Evolutionary conservation across 2,113 vertebrate genomes (phyloP), one percentile per base, ranked within the genome.

Genomic region (Trachemys scripta): DNA sequence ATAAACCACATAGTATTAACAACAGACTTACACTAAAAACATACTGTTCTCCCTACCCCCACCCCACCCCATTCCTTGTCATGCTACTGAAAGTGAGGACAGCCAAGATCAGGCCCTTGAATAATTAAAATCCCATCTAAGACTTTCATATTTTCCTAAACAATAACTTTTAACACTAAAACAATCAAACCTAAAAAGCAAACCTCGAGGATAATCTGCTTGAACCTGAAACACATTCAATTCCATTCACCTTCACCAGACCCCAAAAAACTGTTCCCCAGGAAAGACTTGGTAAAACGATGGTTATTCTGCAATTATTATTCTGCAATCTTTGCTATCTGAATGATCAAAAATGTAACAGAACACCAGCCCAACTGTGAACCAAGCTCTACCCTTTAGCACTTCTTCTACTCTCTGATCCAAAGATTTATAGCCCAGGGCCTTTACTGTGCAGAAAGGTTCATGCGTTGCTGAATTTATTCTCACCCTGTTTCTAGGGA

Each of bases 401-500:
- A 62, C 11, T 31, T 49, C 81, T 59, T 35, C 22, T 5, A 20
- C 10, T 27, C 31, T 62, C 24, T 29, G 31, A 42, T 89, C 82
- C 42, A 78, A 78, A 81, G 72, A 87, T 81, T 42, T 51, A 38
- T 86, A 86, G 82, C 35, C 49, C 62, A 38, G 42, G 27, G 25
- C 9, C 57, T 80, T 82, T 3, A 3, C 47, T 76, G 80, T 2
- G 2, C 1, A 2, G 53, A 54, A 62, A 92, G 85, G 42, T 81
- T 95, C 75, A 29, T n/a, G 49, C 31, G 19, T 20, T 20, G 31
- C 29, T 27, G 38, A 80, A 81, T 22, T 94, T 2, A 5, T 82
- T 65, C 9, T 76, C 35, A 45, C 80, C 85, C 82, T 50, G 42
- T 97, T 97, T 82, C 89, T 62, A 56, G 80, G 59, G 89, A 85